phyloP scores from a whole-genome alignment of 2,888 invertebrate species.

The Mesopsocus fuscifrons region DNA sequence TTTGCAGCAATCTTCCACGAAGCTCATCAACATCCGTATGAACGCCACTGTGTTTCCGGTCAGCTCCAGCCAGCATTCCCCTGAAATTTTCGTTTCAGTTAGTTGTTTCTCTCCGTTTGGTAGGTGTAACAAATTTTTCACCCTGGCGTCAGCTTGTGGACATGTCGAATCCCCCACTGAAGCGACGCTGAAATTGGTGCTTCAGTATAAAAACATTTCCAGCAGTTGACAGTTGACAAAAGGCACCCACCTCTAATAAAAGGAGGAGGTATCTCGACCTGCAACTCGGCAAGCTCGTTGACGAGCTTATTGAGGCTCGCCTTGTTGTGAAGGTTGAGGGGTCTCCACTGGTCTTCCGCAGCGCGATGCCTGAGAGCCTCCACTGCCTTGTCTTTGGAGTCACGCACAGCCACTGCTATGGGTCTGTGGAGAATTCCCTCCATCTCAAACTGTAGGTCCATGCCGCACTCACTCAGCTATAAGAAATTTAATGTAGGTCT shows the following conservation, averaged over 20 bases:
- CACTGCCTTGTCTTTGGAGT: constrained; percentile 60
- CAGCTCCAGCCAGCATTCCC: constrained; percentile 50
- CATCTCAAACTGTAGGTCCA: constrained; percentile 82
- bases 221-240: too few species aligned
- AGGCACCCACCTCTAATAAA: too few species aligned
- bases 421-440: constrained; percentile 67
- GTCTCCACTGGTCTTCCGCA: constrained; percentile 71
- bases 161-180: too few species aligned
- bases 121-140: too few species aligned
- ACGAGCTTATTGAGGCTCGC: constrained; percentile 46
- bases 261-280: constrained; percentile 40
- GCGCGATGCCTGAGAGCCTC: constrained; percentile 61
- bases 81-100: too few species aligned
- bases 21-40: constrained; percentile 49
- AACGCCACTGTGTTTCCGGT: constrained; percentile 67
- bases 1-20: constrained; percentile 57
- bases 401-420: constrained; percentile 51
- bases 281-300: constrained; percentile 47
- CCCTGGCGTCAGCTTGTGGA: too few species aligned
- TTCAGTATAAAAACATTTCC: too few species aligned
- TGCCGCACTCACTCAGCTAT: constrained; percentile 42
- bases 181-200: too few species aligned
- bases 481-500: too few species aligned
- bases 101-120: too few species aligned
- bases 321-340: constrained; percentile 58